These are phyloP conservation scores for Chelonus insularis DNA, from an alignment of 1,140 invertebrate genomes.

Conservation along the genomic window DNA sequence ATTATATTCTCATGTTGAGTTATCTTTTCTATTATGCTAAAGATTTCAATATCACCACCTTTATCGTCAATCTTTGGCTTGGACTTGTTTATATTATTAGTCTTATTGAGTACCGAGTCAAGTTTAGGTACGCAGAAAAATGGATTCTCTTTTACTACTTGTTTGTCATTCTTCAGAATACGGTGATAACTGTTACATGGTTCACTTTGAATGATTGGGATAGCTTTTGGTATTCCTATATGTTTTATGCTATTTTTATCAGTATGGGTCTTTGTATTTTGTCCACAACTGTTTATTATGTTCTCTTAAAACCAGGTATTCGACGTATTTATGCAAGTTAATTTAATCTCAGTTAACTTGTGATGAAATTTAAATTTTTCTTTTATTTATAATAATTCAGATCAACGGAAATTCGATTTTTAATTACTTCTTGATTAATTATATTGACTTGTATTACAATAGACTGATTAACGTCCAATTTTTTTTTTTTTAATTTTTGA, in stretches of 20 bases:
- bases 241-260: conserved; percentile 48
- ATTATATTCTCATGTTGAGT: conserved; percentile 65
- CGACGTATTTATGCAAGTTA: conserved; percentile 49
- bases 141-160: conserved; percentile 69
- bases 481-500: too few species aligned
- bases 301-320: conserved; percentile 54
- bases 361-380: background rate
- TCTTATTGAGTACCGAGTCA: conserved; percentile 74
- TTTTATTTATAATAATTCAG: too few species aligned
- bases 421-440: too few species aligned
- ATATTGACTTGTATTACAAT: too few species aligned
- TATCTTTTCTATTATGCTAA: conserved; percentile 64
- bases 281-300: conserved; percentile 47
- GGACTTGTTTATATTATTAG: conserved; percentile 73
- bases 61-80: conserved; percentile 67
- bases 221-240: conserved; percentile 56
- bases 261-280: conserved; percentile 49
- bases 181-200: conserved; percentile 68
- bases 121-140: conserved; percentile 69
- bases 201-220: conserved; percentile 61
- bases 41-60: conserved; percentile 61
- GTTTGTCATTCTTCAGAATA: conserved; percentile 68
- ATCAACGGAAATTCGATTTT: too few species aligned
- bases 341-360: conserved; percentile 16
- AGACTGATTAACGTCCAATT: too few species aligned